Conservation (phyloP, 2,888 invertebrate genomes). For the Euphydryas editha region DNA sequence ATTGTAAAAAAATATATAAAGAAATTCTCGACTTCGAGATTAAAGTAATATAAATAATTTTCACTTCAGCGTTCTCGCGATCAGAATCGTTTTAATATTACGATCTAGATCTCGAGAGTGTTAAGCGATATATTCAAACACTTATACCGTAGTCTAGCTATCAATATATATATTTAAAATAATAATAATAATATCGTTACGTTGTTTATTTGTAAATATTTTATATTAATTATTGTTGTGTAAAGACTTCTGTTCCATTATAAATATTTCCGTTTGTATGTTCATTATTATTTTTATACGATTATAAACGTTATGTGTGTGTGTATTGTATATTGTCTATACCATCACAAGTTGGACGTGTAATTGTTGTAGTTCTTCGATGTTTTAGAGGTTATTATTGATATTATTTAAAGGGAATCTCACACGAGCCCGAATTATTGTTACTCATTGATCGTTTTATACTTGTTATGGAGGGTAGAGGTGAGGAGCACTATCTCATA, state of each 20-base stretch:
- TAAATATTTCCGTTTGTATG: slow-evolving; percentile 46
- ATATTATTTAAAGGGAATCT: slow-evolving; percentile 46
- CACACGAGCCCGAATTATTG: slow-evolving; percentile 49
- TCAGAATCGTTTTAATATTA: too few species aligned
- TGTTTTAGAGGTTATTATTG: slow-evolving; percentile 20
- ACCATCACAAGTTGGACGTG: slow-evolving; percentile 23
- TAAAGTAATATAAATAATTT: too few species aligned
- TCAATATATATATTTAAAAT: slow-evolving; percentile 38
- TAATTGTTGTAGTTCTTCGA: slow-evolving; percentile 28
- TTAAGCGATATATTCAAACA: not conserved
- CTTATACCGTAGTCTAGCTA: too few species aligned
- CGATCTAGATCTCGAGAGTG: not conserved
- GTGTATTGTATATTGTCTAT: slow-evolving; percentile 28
- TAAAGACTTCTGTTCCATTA: slow-evolving; percentile 71
- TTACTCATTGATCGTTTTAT: slow-evolving; percentile 61
- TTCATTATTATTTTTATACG: slow-evolving; percentile 36
- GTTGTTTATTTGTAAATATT: slow-evolving; percentile 68
- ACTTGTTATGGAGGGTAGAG: too few species aligned
- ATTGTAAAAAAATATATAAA: too few species aligned
- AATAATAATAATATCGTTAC: slow-evolving; percentile 60
- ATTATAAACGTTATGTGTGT: slow-evolving; percentile 25
- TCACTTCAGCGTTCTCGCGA: too few species aligned
- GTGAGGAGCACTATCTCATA: too few species aligned
- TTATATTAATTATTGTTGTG: slow-evolving; percentile 69
- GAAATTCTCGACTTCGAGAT: too few species aligned